Percentiles rank a stretch among this genome's conserved stretches.
phyloP scores from a whole-genome alignment of 2,888 invertebrate species.

The Parnassius glacialis region DNA sequence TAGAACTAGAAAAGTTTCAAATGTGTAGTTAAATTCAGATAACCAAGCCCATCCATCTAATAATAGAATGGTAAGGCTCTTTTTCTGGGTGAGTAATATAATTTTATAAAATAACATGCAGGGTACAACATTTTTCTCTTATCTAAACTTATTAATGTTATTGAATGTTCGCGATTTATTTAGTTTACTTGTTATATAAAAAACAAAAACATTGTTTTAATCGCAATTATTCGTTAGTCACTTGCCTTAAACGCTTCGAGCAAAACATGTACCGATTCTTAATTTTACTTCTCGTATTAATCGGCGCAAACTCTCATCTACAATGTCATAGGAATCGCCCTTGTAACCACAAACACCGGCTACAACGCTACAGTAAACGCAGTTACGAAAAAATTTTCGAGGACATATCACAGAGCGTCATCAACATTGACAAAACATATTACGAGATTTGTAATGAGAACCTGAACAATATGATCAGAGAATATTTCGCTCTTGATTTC shows the following conservation, averaged over 20 bases:
- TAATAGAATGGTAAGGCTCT: too few species aligned
- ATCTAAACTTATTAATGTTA: not conserved
- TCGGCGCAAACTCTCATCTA: not conserved
- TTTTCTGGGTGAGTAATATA: too few species aligned
- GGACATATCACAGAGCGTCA: not conserved
- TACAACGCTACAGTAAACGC: constrained; percentile 4
- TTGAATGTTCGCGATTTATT: too few species aligned
- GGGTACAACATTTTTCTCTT: not conserved
- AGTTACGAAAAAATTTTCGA: constrained; percentile 11
- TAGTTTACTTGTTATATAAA: too few species aligned
- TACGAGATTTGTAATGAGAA: constrained; percentile 5
- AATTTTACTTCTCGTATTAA: constrained; percentile 3
- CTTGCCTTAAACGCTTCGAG: not conserved
- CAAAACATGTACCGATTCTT: constrained; percentile 9
- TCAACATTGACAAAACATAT: constrained; percentile 8
- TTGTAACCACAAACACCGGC: not conserved
- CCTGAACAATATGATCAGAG: constrained; percentile 7
- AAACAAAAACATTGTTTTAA: too few species aligned
- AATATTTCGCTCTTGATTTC: constrained; percentile 13
- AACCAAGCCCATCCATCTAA: too few species aligned
- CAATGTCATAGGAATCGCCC: constrained; percentile 3
- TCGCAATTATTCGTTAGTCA: too few species aligned
- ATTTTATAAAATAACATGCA: too few species aligned
- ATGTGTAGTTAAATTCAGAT: too few species aligned
- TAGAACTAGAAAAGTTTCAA: too few species aligned